A percentile compares a stretch with the other conserved stretches of the same genome.
These are phyloP conservation scores for Rhadina sibilatrix DNA, from an alignment of 2,113 vertebrate genomes.

Conservation along the genomic window DNA sequence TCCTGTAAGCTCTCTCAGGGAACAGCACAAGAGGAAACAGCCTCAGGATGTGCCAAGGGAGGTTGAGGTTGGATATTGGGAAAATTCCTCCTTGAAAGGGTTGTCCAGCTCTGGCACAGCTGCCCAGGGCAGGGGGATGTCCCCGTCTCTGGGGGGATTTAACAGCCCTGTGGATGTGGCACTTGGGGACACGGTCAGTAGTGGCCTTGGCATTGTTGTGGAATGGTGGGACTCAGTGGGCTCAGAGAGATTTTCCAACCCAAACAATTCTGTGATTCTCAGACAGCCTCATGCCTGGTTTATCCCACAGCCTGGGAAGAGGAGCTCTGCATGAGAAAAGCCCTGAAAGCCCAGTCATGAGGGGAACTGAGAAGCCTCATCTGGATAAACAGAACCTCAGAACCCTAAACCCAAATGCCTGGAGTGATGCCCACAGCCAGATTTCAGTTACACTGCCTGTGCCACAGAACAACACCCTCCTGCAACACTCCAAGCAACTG, in stretches of 20 bases:
- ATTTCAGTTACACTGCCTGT: background rate
- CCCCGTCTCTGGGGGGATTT: background rate
- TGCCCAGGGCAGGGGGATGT: background rate
- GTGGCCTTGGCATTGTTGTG: background rate
- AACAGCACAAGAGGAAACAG: background rate
- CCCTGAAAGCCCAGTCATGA: background rate
- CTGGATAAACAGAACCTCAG: background rate
- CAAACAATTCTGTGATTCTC: background rate
- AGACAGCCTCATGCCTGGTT: background rate
- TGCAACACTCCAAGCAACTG: background rate
- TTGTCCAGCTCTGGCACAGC: background rate
- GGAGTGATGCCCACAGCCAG: background rate
- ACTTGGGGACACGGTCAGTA: background rate
- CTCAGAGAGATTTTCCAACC: background rate
- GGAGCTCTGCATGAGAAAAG: background rate
- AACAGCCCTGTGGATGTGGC: background rate
- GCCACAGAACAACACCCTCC: background rate
- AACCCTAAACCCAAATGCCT: background rate
- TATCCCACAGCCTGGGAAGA: background rate
- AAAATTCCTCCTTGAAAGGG: background rate
- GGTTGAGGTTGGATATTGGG: background rate
- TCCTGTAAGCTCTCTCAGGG: background rate
- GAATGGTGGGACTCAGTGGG: rapidly evolving
- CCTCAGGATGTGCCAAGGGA: background rate
- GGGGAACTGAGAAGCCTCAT: background rate